Evolutionary conservation across 1,140 invertebrate species (phyloP), one percentile per base, ranked within the genome.

Genomic region (Cyclina sinensis): DNA sequence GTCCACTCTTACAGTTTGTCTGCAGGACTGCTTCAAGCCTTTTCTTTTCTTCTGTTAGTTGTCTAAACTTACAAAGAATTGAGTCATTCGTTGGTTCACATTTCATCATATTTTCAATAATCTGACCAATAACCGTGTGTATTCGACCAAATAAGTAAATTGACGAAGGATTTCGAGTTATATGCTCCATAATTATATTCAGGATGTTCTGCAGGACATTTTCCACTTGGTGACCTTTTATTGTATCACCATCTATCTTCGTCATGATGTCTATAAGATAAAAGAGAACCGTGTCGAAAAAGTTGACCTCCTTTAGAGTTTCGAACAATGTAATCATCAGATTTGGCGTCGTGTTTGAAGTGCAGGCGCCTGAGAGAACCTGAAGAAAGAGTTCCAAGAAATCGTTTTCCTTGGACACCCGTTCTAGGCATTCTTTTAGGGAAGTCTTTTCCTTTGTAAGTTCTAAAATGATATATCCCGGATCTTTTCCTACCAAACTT

Each of bases 381-480:
- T 68, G 32, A 2, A 82, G 54, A 35, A 82, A 68, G 0, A 82
- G 14, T 68, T 68, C 59, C 11, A 82, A n/a, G 24, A 82, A 82
- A 16, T 65, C 37, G 14, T 46, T 2, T 21, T 82, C 54, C 43
- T 46, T 39, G 9, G 59, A 24, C n/a, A 37, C 37, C 39, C 80
- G 3, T 46, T 5, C 16, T 30, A 82, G 35, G 57, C 80, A 82
- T n/a, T 82, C 62, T 14, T 48, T 32, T 16, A 82, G 32, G n/a
- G 54, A 32, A 46, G 24, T 14, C 18, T 68, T 51, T 11, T n/a
- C 1, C 30, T 82, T 82, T 48, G 80, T 82, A 30, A 82, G 43
- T 68, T 82, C 80, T 32, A 82, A 62, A 30, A 82, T 35, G 46
- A 82, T 68, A 21, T 65, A 68, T 57, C 51, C 24, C 14, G 80